Percentiles rank a stretch among this genome's conserved stretches.
phyloP scores from a whole-genome alignment of 37 sponge, comb jelly and placozoan genomes.

The Chondrosia reniformis region DNA sequence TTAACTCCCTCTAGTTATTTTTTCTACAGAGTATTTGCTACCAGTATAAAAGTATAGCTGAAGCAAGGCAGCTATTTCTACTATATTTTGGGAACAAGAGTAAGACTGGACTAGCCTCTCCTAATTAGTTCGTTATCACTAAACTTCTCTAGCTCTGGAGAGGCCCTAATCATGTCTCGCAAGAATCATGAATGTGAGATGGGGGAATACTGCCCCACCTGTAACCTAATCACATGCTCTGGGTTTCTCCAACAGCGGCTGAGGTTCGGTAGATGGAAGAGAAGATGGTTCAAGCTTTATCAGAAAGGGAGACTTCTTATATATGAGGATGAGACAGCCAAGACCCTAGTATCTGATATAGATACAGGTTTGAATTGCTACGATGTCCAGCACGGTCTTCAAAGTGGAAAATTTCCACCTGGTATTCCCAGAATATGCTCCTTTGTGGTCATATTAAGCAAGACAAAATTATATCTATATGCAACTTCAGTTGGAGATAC shows the following conservation, averaged over 20 bases:
- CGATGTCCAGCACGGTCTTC: background rate
- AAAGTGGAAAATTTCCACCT: background rate
- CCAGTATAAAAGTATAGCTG: too few species aligned
- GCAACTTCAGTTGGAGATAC: background rate
- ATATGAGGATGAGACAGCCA: background rate
- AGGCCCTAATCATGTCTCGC: too few species aligned
- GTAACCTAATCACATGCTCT: conserved; percentile 9
- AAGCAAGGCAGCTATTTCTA: too few species aligned
- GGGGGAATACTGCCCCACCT: background rate
- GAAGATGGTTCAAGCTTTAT: conserved; percentile 23
- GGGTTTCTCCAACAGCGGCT: conserved; percentile 13
- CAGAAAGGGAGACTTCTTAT: background rate
- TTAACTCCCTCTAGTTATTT: too few species aligned
- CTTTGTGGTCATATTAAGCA: background rate
- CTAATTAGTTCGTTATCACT: too few species aligned
- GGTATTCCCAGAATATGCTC: background rate
- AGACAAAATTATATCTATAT: conserved; percentile 11
- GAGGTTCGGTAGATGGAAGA: conserved; percentile 19
- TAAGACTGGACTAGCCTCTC: too few species aligned
- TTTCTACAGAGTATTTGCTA: too few species aligned
- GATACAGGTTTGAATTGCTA: background rate
- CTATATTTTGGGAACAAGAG: too few species aligned
- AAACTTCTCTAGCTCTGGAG: too few species aligned
- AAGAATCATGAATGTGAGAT: background rate
- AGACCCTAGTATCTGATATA: background rate